Evolutionary conservation across 1,140 invertebrate species (phyloP).

Genomic region (Hyposmocoma kahamanoa): DNA sequence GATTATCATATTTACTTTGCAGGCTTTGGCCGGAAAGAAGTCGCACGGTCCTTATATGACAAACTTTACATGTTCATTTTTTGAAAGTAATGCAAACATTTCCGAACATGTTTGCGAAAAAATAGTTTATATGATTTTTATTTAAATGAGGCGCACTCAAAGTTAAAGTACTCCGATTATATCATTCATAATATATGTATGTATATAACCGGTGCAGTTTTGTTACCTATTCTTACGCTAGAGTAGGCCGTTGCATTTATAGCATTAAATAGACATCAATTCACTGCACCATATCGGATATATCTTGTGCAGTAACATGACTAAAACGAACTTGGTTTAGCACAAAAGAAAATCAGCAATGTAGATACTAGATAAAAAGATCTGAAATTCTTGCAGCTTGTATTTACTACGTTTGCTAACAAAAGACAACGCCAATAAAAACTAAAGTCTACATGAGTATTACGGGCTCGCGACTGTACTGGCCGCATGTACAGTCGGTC

Average conservation of each 20-base stretch:
- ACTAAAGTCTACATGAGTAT: background rate
- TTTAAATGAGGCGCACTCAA: too few relatives aligned
- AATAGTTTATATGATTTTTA: too few relatives aligned
- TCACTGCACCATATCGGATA: background rate
- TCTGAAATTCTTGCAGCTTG: background rate
- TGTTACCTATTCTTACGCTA: too few relatives aligned
- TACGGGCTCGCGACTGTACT: background rate
- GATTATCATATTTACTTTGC: too few relatives aligned
- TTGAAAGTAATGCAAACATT: too few relatives aligned
- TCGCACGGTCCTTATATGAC: too few relatives aligned
- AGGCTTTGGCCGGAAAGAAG: too few relatives aligned
- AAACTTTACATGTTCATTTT: too few relatives aligned
- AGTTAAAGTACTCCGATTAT: too few relatives aligned
- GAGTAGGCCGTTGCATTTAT: background rate
- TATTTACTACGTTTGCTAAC: background rate
- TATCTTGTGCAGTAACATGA: background rate
- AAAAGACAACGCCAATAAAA: conserved; percentile 1
- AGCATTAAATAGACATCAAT: background rate
- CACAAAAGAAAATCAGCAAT: background rate
- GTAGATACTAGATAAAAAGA: background rate
- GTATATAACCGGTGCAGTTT: too few relatives aligned
- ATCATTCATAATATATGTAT: too few relatives aligned
- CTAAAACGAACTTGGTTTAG: background rate
- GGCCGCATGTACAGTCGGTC: conserved; percentile 35
- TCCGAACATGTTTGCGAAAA: too few relatives aligned